Base-by-base conservation (phyloP, 2,888 invertebrate species). In the Anoncus sp. region DNA sequence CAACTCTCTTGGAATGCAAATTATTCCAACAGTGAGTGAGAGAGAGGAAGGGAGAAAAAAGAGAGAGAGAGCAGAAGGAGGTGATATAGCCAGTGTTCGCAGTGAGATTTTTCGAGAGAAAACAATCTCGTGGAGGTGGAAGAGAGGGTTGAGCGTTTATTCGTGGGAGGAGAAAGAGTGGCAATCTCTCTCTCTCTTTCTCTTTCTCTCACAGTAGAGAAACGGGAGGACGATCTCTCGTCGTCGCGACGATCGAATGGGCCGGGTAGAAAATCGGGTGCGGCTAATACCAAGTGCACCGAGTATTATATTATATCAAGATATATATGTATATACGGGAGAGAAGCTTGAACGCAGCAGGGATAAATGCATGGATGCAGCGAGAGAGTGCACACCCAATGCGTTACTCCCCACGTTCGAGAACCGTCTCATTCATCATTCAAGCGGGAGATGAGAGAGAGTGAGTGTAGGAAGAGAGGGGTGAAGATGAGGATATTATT, bases 351-450 rank as follows among this genome's bases (percentile, higher is more conserved):
- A 63, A 63, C 40, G 66, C 51, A 35, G 74, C 62, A 57, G 63
- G 51, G 70, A 75, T 69, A 67, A 72, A 66, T 62, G 76, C 63
- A 38, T 31, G 43, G 38, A 38, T 38, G 38, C 38, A 38, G 38
- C 38, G 40, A 70, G 59, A 63, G 72, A 71, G 67, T 78, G 72
- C 71, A 62, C 69, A 73, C 63, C 71, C 67, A 71, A 35, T 69
- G 49, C 59, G 55, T 57, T 66, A 38, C 31, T 45, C 40, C 66
- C 49, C 45, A 70, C 65, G 75, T 77, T 70, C 76, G 81, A 63
- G 70, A 75, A 82, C 43, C 82, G 84, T 85, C 62, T 62, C 86
- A 86, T 88, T 88, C 87, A 86, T 88, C 88, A 87, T 88, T 85
- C 81, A 81, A 74, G 75, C 59, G 16, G 35, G 57, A 43, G 43